Evolutionary conservation across 2,888 invertebrate genomes (phyloP).

Genomic region (Sphaerophoria taeniata): DNA sequence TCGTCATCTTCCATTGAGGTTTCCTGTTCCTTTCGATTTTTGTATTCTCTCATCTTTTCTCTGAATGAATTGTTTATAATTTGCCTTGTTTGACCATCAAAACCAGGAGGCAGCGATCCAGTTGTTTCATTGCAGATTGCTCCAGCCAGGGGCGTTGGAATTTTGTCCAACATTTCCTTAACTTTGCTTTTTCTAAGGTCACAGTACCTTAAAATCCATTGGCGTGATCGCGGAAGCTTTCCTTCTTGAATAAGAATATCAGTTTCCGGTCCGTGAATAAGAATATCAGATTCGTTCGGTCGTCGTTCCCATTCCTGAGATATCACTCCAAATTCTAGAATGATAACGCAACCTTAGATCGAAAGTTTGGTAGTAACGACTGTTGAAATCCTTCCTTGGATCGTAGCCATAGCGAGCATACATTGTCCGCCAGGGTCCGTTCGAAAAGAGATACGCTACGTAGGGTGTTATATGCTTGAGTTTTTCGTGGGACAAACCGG

Average conservation of each 20-base stretch:
- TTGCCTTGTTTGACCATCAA: slow-evolving; percentile 88
- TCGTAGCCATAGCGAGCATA: too few species aligned
- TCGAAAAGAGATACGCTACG: too few species aligned
- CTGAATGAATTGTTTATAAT: too few species aligned
- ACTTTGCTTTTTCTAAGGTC: slow-evolving; percentile 92
- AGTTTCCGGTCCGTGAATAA: slow-evolving; percentile 80
- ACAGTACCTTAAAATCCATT: slow-evolving; percentile 95
- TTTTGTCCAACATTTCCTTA: slow-evolving; percentile 88
- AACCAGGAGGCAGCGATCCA: slow-evolving; percentile 90
- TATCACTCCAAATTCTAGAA: too few species aligned
- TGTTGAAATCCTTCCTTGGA: too few species aligned
- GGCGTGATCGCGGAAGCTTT: slow-evolving; percentile 90
- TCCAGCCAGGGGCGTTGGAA: slow-evolving; percentile 85
- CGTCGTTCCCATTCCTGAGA: too few species aligned
- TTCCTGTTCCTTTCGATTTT: slow-evolving; percentile 76
- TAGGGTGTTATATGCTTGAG: slow-evolving; percentile 92
- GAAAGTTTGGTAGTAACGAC: too few species aligned
- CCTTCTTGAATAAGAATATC: slow-evolving; percentile 87
- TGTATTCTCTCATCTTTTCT: slow-evolving; percentile 81
- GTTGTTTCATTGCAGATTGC: slow-evolving; percentile 88
- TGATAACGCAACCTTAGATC: too few species aligned
- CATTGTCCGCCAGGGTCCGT: too few species aligned
- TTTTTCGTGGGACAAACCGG: slow-evolving; percentile 85
- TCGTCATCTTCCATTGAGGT: slow-evolving; percentile 76
- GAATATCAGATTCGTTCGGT: too few species aligned